Conservation (phyloP, 2,113 vertebrate species). For the Vanacampus margaritifer region DNA sequence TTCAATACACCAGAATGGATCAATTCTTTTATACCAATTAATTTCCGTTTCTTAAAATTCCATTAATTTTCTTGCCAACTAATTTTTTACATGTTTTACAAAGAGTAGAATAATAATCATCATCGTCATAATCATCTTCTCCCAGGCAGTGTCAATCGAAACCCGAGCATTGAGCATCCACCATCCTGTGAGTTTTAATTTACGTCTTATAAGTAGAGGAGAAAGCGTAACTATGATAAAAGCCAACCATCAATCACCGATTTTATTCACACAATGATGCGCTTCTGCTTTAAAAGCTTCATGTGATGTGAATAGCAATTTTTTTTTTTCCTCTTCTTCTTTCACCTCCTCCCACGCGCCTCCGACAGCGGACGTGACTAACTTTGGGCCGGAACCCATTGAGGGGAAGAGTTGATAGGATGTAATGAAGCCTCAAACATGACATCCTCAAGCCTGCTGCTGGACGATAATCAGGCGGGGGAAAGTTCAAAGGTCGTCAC, state of each 20-base stretch:
- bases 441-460: slow-evolving; percentile 1
- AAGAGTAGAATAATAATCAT: not conserved
- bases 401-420: slow-evolving; percentile 19
- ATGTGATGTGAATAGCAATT: slow-evolving; percentile 14
- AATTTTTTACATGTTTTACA: no score
- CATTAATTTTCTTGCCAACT: no score
- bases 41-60: no score
- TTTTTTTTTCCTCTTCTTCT: not conserved
- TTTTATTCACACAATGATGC: not conserved
- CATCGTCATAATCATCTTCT: not conserved
- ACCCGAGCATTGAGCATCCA: not conserved
- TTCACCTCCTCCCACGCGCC: slow-evolving; percentile 35
- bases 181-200: not conserved
- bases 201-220: not conserved
- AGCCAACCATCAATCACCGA: not conserved
- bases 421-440: slow-evolving; percentile 14
- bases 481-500: not conserved
- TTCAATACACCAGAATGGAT: no score
- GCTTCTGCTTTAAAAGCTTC: not conserved
- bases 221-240: not conserved
- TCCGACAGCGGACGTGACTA: slow-evolving; percentile 35
- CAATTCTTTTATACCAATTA: no score
- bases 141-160: not conserved
- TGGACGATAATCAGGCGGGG: not conserved
- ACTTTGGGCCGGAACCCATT: slow-evolving; percentile 25